Percentiles rank a stretch among this genome's conserved stretches.
Conservation (phyloP, 1,140 invertebrate species). For the Brachystomella parvula region DNA sequence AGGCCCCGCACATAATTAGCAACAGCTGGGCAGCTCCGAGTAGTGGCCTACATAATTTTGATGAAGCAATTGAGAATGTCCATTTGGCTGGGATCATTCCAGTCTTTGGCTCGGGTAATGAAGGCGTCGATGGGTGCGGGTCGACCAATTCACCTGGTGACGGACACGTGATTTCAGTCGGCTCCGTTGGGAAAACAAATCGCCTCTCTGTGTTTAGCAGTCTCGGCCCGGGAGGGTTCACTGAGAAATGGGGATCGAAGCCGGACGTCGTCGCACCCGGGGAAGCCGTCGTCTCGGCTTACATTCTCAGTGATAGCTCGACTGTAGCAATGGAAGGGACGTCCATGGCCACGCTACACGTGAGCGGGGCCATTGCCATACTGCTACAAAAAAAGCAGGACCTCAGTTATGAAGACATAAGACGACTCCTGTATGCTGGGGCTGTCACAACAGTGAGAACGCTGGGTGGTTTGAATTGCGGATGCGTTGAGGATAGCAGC, state of each 20-base stretch:
- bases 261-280: neutral
- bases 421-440: neutral
- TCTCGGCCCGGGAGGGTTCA: neutral
- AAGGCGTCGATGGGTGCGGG: slow-evolving; percentile 7
- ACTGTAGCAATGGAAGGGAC: neutral
- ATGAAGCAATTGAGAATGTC: neutral
- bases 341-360: slow-evolving; percentile 4
- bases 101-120: slow-evolving; percentile 20
- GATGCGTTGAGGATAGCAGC: neutral
- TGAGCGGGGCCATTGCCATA: neutral
- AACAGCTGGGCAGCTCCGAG: slow-evolving; percentile 24
- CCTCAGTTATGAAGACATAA: neutral
- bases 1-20: slow-evolving; percentile 20
- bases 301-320: neutral
- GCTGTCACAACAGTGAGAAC: neutral
- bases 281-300: neutral
- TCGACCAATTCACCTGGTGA: slow-evolving; percentile 20
- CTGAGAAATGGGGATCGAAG: neutral
- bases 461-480: neutral
- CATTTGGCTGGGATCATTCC: slow-evolving; percentile 14
- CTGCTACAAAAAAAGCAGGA: neutral
- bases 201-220: slow-evolving; percentile 2
- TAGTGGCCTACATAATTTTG: neutral
- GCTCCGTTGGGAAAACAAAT: neutral
- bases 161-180: slow-evolving; percentile 19